A percentile compares a stretch with the other conserved stretches of the same genome.
These are phyloP conservation scores for Ligdia adustata DNA, from an alignment of 2,888 invertebrate species.

Conservation along the genomic window DNA sequence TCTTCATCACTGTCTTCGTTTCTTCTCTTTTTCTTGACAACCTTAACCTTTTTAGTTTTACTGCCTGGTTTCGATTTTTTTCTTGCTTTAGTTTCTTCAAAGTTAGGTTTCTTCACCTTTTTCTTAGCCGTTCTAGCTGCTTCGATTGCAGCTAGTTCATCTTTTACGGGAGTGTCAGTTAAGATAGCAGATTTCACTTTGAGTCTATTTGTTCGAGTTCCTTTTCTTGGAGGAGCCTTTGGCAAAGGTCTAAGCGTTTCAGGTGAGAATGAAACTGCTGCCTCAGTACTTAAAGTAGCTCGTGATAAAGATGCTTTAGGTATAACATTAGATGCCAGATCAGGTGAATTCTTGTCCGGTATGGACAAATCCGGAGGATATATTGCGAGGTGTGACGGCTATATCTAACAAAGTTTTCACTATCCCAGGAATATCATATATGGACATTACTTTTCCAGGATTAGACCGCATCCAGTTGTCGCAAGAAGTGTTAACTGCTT, in stretches of 20 bases:
- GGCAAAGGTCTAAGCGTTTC: constrained; percentile 25
- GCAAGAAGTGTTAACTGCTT: not conserved
- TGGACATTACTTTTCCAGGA: not conserved
- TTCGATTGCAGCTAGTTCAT: constrained; percentile 42
- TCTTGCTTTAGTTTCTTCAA: too few relatives aligned
- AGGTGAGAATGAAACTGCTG: not conserved
- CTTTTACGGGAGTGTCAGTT: constrained; percentile 39
- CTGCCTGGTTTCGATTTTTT: too few relatives aligned
- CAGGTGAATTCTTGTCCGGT: not conserved
- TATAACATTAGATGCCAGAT: too few relatives aligned
- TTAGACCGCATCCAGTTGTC: not conserved
- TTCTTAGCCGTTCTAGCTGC: constrained; percentile 36
- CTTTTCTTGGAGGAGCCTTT: constrained; percentile 34
- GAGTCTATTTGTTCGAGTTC: constrained; percentile 27
- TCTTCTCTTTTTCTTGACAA: too few relatives aligned
- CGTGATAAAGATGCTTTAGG: constrained; percentile 12
- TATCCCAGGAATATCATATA: too few relatives aligned
- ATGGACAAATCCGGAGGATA: not conserved
- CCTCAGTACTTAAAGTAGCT: not conserved
- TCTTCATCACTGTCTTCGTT: too few relatives aligned
- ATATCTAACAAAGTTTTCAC: not conserved
- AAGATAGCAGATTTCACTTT: constrained; percentile 41
- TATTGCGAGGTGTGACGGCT: not conserved
- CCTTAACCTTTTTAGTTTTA: too few relatives aligned
- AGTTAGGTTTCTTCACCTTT: constrained; percentile 13